Percentiles rank a stretch among this genome's conserved stretches.
phyloP scores from a whole-genome alignment of 2,888 invertebrate species.

The Fragum whitleyi region DNA sequence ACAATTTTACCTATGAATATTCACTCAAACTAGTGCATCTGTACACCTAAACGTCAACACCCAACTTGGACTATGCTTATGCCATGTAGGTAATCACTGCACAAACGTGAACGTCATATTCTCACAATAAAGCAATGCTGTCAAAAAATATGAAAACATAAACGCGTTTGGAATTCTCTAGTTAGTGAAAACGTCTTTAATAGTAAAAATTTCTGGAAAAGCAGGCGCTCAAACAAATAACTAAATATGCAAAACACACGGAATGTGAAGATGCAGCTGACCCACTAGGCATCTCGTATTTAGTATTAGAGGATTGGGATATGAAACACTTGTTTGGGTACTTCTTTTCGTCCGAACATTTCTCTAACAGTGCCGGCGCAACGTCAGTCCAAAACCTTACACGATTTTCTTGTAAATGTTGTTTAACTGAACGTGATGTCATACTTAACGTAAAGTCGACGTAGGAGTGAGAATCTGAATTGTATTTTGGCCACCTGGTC shows the following conservation, averaged over 20 bases:
- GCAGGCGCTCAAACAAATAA: background rate
- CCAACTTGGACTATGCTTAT: too few relatives aligned
- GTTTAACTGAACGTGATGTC: conserved; percentile 42
- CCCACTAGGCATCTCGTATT: background rate
- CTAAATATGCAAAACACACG: too few relatives aligned
- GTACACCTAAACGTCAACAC: too few relatives aligned
- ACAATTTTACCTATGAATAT: too few relatives aligned
- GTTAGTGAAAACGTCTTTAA: too few relatives aligned
- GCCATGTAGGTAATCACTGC: too few relatives aligned
- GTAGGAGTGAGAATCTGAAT: conserved; percentile 26
- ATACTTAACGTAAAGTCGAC: conserved; percentile 41
- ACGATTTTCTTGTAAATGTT: conserved; percentile 25
- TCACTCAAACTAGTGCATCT: too few relatives aligned
- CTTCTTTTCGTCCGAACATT: background rate
- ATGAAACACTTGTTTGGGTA: background rate
- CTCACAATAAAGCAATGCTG: too few relatives aligned
- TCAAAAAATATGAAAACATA: too few relatives aligned
- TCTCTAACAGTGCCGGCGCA: conserved; percentile 27
- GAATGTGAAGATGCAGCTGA: background rate
- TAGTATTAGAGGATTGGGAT: background rate
- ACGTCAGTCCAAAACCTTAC: conserved; percentile 50
- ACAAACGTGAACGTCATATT: too few relatives aligned
- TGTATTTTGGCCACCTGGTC: conserved; percentile 40
- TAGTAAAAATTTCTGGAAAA: too few relatives aligned
- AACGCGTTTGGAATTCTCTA: too few relatives aligned